phyloP scores from a whole-genome alignment of 2,888 invertebrate genomes.

The Agapostemon virescens region DNA sequence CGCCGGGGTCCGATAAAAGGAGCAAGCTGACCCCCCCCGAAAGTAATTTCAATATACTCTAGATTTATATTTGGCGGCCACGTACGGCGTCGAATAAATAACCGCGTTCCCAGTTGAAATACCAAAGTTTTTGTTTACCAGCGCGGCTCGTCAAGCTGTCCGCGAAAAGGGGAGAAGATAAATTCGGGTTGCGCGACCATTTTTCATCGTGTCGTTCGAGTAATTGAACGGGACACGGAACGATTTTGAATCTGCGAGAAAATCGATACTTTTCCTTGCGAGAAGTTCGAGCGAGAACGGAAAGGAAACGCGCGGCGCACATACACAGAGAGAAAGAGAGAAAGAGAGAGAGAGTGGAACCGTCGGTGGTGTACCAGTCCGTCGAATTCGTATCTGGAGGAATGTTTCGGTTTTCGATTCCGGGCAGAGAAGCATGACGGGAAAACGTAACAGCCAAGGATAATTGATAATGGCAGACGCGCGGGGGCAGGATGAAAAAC shows the following conservation, averaged over 20 bases:
- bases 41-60: not conserved
- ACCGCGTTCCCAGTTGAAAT: not conserved
- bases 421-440: no score
- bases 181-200: not conserved
- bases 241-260: slow-evolving; percentile 21
- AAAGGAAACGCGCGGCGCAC: slow-evolving; percentile 7
- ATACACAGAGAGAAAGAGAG: no score
- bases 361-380: no score
- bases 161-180: not conserved
- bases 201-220: not conserved
- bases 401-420: no score
- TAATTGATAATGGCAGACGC: not conserved
- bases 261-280: slow-evolving; percentile 33
- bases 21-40: not conserved
- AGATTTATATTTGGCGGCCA: not conserved
- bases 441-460: no score
- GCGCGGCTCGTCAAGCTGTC: slow-evolving; percentile 2
- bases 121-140: slow-evolving; percentile 11
- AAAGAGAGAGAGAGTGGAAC: no score
- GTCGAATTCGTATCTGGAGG: no score
- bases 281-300: not conserved
- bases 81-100: not conserved
- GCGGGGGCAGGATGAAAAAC: not conserved
- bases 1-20: not conserved
- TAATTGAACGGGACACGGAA: slow-evolving; percentile 2